Percentiles rank a stretch among this genome's conserved stretches.
These are phyloP conservation scores for Gorsachius goisagi DNA, from an alignment of 2,113 vertebrate species.

Conservation along the genomic window DNA sequence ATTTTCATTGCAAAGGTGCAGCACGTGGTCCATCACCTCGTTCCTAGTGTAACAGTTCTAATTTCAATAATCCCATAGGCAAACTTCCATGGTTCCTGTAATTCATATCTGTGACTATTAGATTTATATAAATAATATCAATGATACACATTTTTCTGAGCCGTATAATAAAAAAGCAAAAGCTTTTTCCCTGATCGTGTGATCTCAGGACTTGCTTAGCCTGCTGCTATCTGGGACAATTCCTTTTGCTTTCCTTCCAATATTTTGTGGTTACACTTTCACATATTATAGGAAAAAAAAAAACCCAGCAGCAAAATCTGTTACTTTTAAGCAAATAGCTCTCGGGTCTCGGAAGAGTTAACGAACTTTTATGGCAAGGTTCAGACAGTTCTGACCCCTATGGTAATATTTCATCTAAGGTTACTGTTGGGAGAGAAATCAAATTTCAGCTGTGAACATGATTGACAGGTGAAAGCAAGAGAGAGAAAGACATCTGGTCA, in stretches of 20 bases:
- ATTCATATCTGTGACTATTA: background rate
- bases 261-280: background rate
- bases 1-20: background rate
- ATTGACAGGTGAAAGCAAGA: constrained; percentile 77
- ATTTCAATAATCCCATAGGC: background rate
- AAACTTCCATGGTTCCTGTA: background rate
- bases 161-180: background rate
- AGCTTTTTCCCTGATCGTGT: background rate
- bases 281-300: background rate
- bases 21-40: background rate
- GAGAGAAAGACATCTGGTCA: constrained; percentile 75
- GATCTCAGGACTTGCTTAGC: background rate
- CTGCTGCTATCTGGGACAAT: background rate
- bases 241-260: background rate
- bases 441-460: constrained; percentile 77
- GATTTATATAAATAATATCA: background rate
- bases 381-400: constrained; percentile 72
- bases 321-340: constrained; percentile 62
- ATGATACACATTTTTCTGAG: background rate
- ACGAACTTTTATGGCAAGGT: constrained; percentile 73
- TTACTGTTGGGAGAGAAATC: constrained; percentile 80
- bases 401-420: constrained; percentile 79
- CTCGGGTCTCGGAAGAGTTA: constrained; percentile 68
- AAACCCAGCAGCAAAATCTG: background rate
- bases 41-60: background rate